Percentiles rank a stretch among this genome's conserved stretches.
phyloP scores from a whole-genome alignment of 2,113 vertebrate species.

The Bettongia penicillata region DNA sequence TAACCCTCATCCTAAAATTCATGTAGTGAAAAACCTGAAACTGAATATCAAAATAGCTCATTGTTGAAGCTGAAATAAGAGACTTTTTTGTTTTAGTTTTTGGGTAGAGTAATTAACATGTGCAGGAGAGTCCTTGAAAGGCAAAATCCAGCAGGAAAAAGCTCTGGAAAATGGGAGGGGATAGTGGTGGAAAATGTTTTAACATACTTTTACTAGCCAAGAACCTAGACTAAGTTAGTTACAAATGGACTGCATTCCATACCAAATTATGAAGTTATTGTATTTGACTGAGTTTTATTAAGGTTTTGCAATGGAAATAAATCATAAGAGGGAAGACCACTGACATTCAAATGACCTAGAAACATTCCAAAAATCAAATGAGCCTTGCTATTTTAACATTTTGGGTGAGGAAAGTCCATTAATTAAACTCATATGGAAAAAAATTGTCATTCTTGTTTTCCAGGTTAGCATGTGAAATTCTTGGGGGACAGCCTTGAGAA shows the following conservation, averaged over 20 bases:
- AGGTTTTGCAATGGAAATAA: not conserved
- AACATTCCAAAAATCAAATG: not conserved
- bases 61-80: not conserved
- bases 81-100: not conserved
- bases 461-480: not conserved
- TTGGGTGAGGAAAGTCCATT: not conserved
- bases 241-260: not conserved
- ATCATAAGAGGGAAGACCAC: not conserved
- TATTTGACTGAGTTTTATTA: not conserved
- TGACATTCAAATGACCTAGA: rapidly evolving
- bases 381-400: not conserved
- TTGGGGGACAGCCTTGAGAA: not conserved
- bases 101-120: not conserved
- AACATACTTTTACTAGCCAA: not conserved
- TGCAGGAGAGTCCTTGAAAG: not conserved
- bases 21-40: not conserved
- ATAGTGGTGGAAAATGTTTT: not conserved
- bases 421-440: not conserved
- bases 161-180: not conserved
- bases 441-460: not conserved
- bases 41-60: not conserved
- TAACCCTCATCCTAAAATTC: not conserved
- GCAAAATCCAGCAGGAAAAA: not conserved
- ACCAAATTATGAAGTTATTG: not conserved
- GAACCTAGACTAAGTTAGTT: not conserved